A percentile compares a stretch with the other conserved stretches of the same genome.
phyloP scores from a whole-genome alignment of 1,140 invertebrate species.

The Plectus sambesii region DNA sequence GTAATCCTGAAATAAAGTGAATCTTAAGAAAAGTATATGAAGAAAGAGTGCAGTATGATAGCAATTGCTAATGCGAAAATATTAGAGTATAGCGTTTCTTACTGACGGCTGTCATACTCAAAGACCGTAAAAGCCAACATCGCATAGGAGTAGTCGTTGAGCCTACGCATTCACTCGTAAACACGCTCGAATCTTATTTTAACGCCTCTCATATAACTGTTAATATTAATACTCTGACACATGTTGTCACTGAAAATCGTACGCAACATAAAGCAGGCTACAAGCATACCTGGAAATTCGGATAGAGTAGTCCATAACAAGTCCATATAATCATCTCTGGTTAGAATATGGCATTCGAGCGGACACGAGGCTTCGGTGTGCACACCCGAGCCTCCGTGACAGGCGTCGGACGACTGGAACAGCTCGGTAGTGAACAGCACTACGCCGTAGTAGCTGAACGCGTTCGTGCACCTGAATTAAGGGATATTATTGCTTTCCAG shows the following conservation, averaged over 20 bases:
- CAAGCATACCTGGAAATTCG: conserved; percentile 71
- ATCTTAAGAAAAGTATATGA: conserved; percentile 7
- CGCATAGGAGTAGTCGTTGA: no score
- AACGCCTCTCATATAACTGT: no score
- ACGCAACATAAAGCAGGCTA: not conserved
- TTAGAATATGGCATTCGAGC: conserved; percentile 61
- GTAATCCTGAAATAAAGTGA: conserved; percentile 60
- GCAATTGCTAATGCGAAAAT: conserved; percentile 16
- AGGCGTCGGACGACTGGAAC: conserved; percentile 57
- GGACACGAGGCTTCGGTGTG: conserved; percentile 52
- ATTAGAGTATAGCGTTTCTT: no score
- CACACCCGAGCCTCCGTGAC: conserved; percentile 46
- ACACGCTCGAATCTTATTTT: no score
- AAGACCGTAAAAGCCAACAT: no score
- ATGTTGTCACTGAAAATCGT: conserved; percentile 7
- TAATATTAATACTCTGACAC: no score
- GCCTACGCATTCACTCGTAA: no score
- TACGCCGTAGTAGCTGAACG: conserved; percentile 89
- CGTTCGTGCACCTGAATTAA: conserved; percentile 69
- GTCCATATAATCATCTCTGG: conserved; percentile 75
- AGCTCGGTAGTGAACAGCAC: conserved; percentile 88
- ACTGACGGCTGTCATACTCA: no score
- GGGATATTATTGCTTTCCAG: no score
- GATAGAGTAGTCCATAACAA: conserved; percentile 83
- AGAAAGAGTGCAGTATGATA: not conserved